Evolutionary conservation across 2,797 vertebrate species (phyloP), one percentile per base, ranked within the genome.

Genomic region (Pseudotriccus pelzelni): DNA sequence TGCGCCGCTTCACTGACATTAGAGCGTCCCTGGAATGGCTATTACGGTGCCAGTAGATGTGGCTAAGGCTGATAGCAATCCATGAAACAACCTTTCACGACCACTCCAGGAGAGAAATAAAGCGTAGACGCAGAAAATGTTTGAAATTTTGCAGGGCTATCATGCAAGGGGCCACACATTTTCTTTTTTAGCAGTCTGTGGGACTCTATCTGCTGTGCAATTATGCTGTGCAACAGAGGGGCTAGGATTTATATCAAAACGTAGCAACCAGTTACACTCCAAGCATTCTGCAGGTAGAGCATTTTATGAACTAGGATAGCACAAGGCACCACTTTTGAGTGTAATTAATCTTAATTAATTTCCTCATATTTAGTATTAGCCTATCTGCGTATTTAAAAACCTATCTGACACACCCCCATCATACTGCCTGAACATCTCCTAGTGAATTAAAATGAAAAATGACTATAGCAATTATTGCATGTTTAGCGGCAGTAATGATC

Each of bases 331-430:
- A 27, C 76, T 91, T 91, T 36, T 37, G 63, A 95, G 74, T 44
- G 64, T 55, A 91, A 95, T 96, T 93, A 94, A 95, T 96, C 91
- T 87, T 93, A 94, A 96, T 96, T 95, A 97, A 95, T 95, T 95
- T 55, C 56, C 83, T 82, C 91, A 85, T 91, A 93, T 87, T 95
- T 94, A 96, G 84, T 96, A 94, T 93, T 90, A 88, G 67, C 75
- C 87, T 93, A 94, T 93, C 85, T 84, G 87, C 18, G n/a, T 91
- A 89, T 82, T 96, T 82, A 90, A 90, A 96, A 96, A 93, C 37
- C 67, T 95, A 80, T 89, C 87, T 83, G 91, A 94, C 93, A 96
- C 94, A 76, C 87, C 93, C 85, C 60, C 91, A 91, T 84, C 93
- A 60, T 94, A 91, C 77, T 77, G 89, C 86, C 95, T 89, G 94